Base-by-base conservation (phyloP, 2,797 vertebrate genomes). In the Astyanax mexicanus region DNA sequence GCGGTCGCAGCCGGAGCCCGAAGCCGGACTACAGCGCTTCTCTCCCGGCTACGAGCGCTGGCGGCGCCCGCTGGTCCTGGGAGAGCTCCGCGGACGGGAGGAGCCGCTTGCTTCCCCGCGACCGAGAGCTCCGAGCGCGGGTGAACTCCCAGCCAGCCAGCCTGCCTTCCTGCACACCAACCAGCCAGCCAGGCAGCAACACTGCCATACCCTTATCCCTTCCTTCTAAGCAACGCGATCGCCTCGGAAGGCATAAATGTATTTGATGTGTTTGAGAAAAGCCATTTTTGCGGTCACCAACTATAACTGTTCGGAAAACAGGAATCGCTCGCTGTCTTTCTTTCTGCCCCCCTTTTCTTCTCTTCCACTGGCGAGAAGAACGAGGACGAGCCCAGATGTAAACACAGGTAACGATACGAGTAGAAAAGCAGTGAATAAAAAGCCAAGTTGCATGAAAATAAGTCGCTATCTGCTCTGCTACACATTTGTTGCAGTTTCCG, bases 321-420 rank as follows among this genome's bases (percentile, higher is more conserved):
- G 92, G 92, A 81, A 91, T 91, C 92, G 92, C 90, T 89, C n/a
- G n/a, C n/a, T n/a, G n/a, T n/a, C n/a, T n/a, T n/a, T n/a, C 88
- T 85, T 84, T 91, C 49, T 90, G 84, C 86, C 86, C 88, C 29
- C 35, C 2, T 55, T 55, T 60, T 91, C 86, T 91, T 91, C 87
- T 91, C 91, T 91, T 88, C 91, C 88, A 88, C 89, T 91, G 90
- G 87, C 75, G 90, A 90, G 89, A 90, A 89, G 91, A 89, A 49
- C 75, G 89, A 92, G 92, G 93, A 94, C 92, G 91, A 86, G 60
- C 37, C 92, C 93, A 90, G 92, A 90, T 93, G 92, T 93, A 90
- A 92, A 93, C 92, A 90, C 93, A 94, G 93, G 93, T 94, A 94
- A 94, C 89, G 86, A 90, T 77, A 89, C 84, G 79, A 83, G 80